These are phyloP conservation scores for Hedychridium roseum DNA, from an alignment of 2,888 invertebrate genomes.

Conservation along the genomic window DNA sequence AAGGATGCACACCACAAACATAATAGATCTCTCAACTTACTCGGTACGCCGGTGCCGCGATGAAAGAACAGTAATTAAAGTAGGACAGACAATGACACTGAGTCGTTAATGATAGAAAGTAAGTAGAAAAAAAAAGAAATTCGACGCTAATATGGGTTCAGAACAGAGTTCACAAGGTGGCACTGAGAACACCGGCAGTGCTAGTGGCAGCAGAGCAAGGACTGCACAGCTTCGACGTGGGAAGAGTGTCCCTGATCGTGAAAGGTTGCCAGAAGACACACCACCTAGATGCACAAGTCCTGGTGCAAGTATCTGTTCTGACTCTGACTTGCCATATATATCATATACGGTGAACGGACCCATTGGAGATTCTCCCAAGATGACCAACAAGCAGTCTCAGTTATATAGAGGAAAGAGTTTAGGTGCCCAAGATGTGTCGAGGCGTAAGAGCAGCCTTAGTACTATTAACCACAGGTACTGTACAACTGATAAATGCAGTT, in stretches of 20 bases:
- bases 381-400: constrained; percentile 69
- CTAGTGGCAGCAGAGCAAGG: constrained; percentile 39
- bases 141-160: constrained; percentile 51
- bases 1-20: too few species aligned
- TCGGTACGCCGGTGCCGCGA: too few species aligned
- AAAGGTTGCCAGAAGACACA: constrained; percentile 53
- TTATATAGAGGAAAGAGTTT: constrained; percentile 54
- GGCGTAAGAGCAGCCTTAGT: constrained; percentile 49
- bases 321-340: constrained; percentile 89
- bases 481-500: too few species aligned
- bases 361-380: constrained; percentile 89
- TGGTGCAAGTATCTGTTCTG: constrained; percentile 87
- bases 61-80: too few species aligned
- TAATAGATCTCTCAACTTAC: too few species aligned
- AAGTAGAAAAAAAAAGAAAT: background rate
- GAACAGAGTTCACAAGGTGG: constrained; percentile 57
- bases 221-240: constrained; percentile 53
- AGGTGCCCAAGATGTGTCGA: constrained; percentile 49
- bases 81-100: too few species aligned
- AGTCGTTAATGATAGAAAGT: background rate
- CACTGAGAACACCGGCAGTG: constrained; percentile 33
- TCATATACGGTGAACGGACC: constrained; percentile 90
- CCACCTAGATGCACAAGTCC: constrained; percentile 82
- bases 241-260: constrained; percentile 59
- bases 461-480: constrained; percentile 33